These are phyloP conservation scores for Pogonomyrmex californicus DNA, from an alignment of 1,140 invertebrate species.

Conservation along the genomic window DNA sequence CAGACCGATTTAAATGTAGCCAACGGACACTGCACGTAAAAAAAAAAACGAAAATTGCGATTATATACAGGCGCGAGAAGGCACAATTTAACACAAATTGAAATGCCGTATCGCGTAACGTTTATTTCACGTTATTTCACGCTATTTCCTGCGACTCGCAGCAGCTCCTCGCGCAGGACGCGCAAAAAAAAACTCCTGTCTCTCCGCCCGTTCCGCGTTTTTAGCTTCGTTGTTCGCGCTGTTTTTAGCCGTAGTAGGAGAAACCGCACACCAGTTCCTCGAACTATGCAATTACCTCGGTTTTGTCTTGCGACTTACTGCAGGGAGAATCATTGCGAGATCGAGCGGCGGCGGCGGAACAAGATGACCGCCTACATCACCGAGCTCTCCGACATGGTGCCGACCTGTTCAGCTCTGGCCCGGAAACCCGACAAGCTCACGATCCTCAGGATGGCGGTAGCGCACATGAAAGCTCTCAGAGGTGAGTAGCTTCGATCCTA, in stretches of 20 bases:
- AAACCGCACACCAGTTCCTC: constrained; percentile 56
- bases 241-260: constrained; percentile 31
- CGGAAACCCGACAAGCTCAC: constrained; percentile 99
- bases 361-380: constrained; percentile 99
- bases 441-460: constrained; percentile 99
- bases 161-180: neutral
- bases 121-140: constrained; percentile 33
- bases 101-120: constrained; percentile 23
- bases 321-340: constrained; percentile 99
- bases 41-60: neutral
- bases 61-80: neutral
- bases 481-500: constrained; percentile 88
- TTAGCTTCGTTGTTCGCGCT: constrained; percentile 39
- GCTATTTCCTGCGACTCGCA: constrained; percentile 27
- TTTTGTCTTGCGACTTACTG: constrained; percentile 87
- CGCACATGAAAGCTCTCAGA: constrained; percentile 99
- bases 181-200: constrained; percentile 56
- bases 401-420: constrained; percentile 98
- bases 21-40: neutral
- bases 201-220: constrained; percentile 29
- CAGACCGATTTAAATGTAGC: neutral
- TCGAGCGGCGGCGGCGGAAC: constrained; percentile 98
- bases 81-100: constrained; percentile 5
- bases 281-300: constrained; percentile 87
- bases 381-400: constrained; percentile 99